These are phyloP conservation scores for Amphipoea lucens DNA, from an alignment of 2,888 invertebrate genomes.

Conservation along the genomic window DNA sequence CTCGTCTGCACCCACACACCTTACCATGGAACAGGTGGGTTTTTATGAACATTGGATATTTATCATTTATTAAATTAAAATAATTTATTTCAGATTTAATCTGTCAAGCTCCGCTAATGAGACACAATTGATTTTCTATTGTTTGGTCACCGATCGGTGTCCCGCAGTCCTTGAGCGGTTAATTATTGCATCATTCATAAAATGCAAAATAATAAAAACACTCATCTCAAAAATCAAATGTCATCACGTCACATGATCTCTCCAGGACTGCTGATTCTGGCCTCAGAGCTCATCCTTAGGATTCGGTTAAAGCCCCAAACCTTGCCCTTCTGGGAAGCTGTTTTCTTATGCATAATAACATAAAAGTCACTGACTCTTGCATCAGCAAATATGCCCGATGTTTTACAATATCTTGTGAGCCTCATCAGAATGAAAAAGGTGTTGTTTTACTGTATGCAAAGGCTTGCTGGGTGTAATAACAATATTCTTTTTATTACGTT, in stretches of 20 bases:
- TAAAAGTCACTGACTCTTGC: background rate
- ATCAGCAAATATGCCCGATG: background rate
- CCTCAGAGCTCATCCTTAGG: too few species aligned
- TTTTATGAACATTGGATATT: background rate
- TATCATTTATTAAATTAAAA: background rate
- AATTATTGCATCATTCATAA: background rate
- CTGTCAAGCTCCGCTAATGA: too few species aligned
- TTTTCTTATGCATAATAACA: too few species aligned
- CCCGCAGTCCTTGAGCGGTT: too few species aligned
- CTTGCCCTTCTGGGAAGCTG: too few species aligned
- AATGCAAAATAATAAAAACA: background rate
- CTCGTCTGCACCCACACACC: slow-evolving; percentile 96
- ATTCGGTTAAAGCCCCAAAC: too few species aligned
- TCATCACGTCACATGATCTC: background rate
- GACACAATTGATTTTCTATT: too few species aligned
- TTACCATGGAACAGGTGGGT: slow-evolving; percentile 92
- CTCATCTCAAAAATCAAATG: background rate
- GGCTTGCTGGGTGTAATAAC: background rate
- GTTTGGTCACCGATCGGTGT: too few species aligned
- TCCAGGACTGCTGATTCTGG: too few species aligned
- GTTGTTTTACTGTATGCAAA: background rate
- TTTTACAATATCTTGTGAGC: background rate
- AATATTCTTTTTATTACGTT: background rate
- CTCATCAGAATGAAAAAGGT: background rate
- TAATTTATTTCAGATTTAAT: background rate